Percentiles rank a stretch among this genome's conserved stretches.
Evolutionary conservation across 2,797 vertebrate genomes (phyloP).

Genomic region (Ciconia nigra): DNA sequence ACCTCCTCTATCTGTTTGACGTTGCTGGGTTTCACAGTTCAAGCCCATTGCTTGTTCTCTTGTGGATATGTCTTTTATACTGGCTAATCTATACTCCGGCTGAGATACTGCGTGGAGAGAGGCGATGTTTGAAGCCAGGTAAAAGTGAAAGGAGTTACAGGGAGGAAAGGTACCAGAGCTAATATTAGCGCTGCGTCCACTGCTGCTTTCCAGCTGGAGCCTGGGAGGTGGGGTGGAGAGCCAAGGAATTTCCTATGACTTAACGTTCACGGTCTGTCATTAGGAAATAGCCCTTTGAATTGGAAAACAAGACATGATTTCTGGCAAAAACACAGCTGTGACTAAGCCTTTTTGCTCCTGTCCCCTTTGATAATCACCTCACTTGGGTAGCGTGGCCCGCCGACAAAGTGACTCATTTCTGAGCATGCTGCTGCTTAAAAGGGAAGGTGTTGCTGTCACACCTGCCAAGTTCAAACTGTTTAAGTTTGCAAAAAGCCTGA

Average conservation of each 20-base stretch:
- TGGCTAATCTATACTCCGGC: background rate
- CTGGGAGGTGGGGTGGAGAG: constrained; percentile 42
- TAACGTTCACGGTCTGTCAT: background rate
- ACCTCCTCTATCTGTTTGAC: background rate
- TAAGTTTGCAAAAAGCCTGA: background rate
- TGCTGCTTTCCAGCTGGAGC: constrained; percentile 3
- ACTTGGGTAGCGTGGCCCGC: background rate
- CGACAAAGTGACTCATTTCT: background rate
- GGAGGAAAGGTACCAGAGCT: background rate
- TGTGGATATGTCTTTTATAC: background rate
- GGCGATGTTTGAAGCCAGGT: background rate
- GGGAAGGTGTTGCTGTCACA: background rate
- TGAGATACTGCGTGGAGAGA: background rate
- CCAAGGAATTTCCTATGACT: constrained; percentile 62
- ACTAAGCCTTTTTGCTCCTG: constrained; percentile 39
- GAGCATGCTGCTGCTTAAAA: background rate
- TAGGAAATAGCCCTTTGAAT: constrained; percentile 59
- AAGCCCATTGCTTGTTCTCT: background rate
- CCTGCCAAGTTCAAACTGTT: background rate
- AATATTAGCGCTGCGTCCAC: background rate
- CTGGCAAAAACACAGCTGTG: constrained; percentile 45
- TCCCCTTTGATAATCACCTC: background rate
- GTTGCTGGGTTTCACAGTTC: background rate
- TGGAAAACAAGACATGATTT: constrained; percentile 35
- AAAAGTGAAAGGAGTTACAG: constrained; percentile 40